A percentile compares a stretch with the other conserved stretches of the same genome.
phyloP scores from a whole-genome alignment of 2,888 invertebrate species.

The Orchestes rusci region DNA sequence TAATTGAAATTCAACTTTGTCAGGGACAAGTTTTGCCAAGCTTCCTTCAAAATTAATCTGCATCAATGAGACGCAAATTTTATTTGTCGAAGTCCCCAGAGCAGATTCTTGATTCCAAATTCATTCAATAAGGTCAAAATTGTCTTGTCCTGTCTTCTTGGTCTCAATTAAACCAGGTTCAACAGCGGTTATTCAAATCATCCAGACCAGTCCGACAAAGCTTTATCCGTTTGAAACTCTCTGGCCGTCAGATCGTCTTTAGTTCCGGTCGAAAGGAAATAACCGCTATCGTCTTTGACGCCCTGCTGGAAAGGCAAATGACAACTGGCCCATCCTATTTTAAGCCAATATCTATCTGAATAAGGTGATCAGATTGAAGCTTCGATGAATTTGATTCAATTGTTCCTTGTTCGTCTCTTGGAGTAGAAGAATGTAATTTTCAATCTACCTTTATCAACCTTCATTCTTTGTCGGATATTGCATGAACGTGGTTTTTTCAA shows the following conservation, averaged over 20 bases:
- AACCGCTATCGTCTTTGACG: slow-evolving; percentile 25
- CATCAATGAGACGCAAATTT: too few relatives aligned
- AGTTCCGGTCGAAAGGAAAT: slow-evolving; percentile 25
- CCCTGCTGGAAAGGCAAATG: slow-evolving; percentile 21
- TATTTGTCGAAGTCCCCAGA: background rate
- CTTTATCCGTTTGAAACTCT: slow-evolving; percentile 15
- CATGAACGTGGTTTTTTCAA: too few relatives aligned
- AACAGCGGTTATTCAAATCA: slow-evolving; percentile 24
- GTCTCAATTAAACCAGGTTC: slow-evolving; percentile 23
- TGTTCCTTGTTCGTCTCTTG: too few relatives aligned
- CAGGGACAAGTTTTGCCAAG: too few relatives aligned
- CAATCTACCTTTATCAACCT: too few relatives aligned
- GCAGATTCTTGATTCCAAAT: slow-evolving; percentile 10
- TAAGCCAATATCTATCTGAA: slow-evolving; percentile 22
- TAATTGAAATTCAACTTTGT: too few relatives aligned
- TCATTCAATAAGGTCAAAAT: slow-evolving; percentile 18
- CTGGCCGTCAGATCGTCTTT: slow-evolving; percentile 23
- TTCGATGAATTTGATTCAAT: too few relatives aligned
- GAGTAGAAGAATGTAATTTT: too few relatives aligned
- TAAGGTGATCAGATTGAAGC: too few relatives aligned
- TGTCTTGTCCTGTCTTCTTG: slow-evolving; percentile 19
- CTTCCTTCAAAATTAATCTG: too few relatives aligned
- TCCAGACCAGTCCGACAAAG: slow-evolving; percentile 5
- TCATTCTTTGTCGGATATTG: too few relatives aligned
- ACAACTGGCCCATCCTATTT: slow-evolving; percentile 23